These are phyloP conservation scores for Copidosoma floridanum DNA, from an alignment of 1,140 invertebrate genomes.

Conservation along the genomic window DNA sequence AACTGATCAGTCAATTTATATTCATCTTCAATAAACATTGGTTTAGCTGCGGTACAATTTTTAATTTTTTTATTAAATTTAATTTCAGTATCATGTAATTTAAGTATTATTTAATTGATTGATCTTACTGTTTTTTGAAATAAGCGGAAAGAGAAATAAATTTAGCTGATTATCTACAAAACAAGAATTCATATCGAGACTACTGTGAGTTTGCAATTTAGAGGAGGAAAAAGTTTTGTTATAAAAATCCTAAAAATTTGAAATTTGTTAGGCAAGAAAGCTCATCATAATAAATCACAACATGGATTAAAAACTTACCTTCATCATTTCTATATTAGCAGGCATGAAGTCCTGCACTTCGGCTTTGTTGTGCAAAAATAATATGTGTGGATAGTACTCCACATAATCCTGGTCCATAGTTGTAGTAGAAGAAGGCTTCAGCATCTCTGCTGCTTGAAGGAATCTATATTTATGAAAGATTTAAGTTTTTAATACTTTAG, in stretches of 20 bases:
- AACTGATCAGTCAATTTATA: conserved; percentile 65
- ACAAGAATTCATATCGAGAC: conserved; percentile 62
- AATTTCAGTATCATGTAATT: no score
- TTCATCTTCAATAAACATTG: conserved; percentile 68
- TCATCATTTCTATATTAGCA: conserved; percentile 65
- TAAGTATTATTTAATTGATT: conserved; percentile 15
- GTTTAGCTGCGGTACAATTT: no score
- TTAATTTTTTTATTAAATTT: no score
- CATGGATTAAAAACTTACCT: no score
- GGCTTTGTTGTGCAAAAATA: conserved; percentile 77
- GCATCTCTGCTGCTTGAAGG: conserved; percentile 81
- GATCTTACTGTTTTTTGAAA: conserved; percentile 61
- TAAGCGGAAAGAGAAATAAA: conserved; percentile 70
- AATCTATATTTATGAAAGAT: conserved; percentile 59
- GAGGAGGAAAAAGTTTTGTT: conserved; percentile 69
- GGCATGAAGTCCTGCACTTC: conserved; percentile 69
- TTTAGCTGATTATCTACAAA: conserved; percentile 65
- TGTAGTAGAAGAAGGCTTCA: conserved; percentile 74
- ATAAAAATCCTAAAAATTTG: conserved; percentile 60
- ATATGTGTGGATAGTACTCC: conserved; percentile 74
- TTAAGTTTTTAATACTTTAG: neutral
- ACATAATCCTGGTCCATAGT: conserved; percentile 64
- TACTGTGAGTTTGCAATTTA: conserved; percentile 68
- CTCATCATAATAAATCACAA: neutral
- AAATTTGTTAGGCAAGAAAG: conserved; percentile 7